A percentile compares a stretch with the other conserved stretches of the same genome.
Evolutionary conservation across 2,113 vertebrate species (phyloP).

Genomic region (Phaethornis superciliosus): DNA sequence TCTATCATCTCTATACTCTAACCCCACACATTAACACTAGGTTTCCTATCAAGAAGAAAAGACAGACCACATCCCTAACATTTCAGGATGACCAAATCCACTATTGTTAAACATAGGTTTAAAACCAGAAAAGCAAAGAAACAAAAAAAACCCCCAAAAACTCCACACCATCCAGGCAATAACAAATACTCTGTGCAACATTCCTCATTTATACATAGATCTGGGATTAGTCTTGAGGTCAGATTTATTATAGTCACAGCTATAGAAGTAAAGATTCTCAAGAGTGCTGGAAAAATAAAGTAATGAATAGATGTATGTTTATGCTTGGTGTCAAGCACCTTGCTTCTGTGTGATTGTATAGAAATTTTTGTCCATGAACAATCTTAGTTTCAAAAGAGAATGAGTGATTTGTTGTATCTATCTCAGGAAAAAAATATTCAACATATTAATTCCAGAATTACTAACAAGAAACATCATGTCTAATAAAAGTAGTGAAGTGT

Average conservation of each 20-base stretch:
- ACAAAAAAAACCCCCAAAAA: background rate
- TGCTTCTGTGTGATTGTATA: background rate
- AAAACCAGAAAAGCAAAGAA: background rate
- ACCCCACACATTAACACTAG: background rate
- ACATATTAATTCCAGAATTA: background rate
- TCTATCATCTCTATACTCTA: background rate
- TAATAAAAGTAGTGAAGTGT: background rate
- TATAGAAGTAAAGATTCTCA: background rate
- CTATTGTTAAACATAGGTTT: background rate
- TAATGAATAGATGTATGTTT: background rate
- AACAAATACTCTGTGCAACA: rapidly evolving
- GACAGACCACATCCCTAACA: background rate
- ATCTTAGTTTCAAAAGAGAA: background rate
- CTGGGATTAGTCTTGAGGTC: background rate
- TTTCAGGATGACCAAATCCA: background rate
- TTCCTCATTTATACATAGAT: background rate
- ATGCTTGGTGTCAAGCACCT: background rate
- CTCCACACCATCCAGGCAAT: background rate
- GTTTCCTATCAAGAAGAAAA: background rate
- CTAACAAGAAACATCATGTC: rapidly evolving
- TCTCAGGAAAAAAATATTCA: background rate
- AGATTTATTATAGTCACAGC: background rate
- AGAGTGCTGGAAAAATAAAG: background rate
- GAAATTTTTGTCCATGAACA: background rate
- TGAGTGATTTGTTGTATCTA: background rate